phyloP scores from a whole-genome alignment of 53 echinoderm and acorn worm species.

The Glandiceps talaboti region DNA sequence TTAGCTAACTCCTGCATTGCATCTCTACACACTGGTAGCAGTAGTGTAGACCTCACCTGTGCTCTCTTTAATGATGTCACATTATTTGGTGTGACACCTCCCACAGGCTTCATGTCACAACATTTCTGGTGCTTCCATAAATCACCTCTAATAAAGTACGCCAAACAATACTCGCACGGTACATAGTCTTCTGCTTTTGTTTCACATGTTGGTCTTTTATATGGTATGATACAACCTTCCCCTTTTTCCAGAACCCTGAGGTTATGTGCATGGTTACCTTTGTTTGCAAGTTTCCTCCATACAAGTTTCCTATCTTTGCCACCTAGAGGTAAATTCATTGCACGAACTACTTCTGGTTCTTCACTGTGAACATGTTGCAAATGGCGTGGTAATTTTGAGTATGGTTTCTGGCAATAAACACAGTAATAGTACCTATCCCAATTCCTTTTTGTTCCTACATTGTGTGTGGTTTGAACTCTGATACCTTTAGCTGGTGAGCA shows the following conservation, averaged over 20 bases:
- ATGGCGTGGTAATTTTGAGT: conserved; percentile 49
- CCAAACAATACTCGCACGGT: conserved; percentile 37
- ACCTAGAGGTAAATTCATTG: background rate
- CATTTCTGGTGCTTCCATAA: conserved; percentile 31
- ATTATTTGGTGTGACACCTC: conserved; percentile 17
- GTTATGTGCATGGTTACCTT: conserved; percentile 56
- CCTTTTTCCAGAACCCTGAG: conserved; percentile 29
- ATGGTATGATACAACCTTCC: conserved; percentile 25
- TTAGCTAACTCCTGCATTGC: conserved; percentile 1
- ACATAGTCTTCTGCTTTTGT: conserved; percentile 23
- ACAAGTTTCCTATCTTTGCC: background rate
- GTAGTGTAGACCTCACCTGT: conserved; percentile 14
- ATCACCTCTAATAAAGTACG: conserved; percentile 30
- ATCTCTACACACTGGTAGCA: conserved; percentile 13
- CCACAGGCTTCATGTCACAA: conserved; percentile 18
- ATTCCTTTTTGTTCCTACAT: conserved; percentile 27
- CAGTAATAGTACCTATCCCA: conserved; percentile 60
- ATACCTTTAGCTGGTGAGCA: background rate
- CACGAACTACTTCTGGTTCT: conserved; percentile 18
- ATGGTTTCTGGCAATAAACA: conserved; percentile 26
- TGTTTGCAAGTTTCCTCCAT: conserved; percentile 12
- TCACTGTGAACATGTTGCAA: conserved; percentile 16
- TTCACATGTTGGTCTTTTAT: conserved; percentile 27
- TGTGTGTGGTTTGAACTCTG: conserved; percentile 9
- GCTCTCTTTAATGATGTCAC: conserved; percentile 13